phyloP scores from a whole-genome alignment of 1,140 invertebrate species.

The Megathymus violae region DNA sequence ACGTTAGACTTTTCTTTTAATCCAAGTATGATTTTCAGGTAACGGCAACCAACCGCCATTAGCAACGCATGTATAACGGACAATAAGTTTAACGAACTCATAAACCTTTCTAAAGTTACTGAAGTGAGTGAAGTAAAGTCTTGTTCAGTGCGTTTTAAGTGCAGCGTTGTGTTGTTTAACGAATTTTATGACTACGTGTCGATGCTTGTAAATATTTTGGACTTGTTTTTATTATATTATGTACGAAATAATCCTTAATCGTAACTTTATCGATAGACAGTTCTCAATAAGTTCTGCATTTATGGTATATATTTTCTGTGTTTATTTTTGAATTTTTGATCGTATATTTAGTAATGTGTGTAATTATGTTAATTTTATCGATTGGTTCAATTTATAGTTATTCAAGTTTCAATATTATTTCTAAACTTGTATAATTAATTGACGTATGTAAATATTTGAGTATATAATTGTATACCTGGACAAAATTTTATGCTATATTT shows the following conservation, averaged over 20 bases:
- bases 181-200: conserved; percentile 16
- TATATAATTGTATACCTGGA: too few relatives aligned
- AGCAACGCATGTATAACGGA: conserved; percentile 70
- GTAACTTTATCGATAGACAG: background rate
- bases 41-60: conserved; percentile 64
- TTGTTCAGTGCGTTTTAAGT: conserved; percentile 7
- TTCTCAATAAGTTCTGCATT: conserved; percentile 12
- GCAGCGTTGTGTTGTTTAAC: too few relatives aligned
- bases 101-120: conserved; percentile 5
- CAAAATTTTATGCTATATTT: too few relatives aligned
- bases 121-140: conserved; percentile 10
- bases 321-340: too few relatives aligned
- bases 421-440: too few relatives aligned
- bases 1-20: conserved; percentile 15
- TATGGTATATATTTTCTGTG: background rate
- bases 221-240: conserved; percentile 11
- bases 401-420: too few relatives aligned
- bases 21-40: conserved; percentile 54
- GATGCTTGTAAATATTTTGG: conserved; percentile 12
- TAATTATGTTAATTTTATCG: too few relatives aligned
- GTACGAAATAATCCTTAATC: too few relatives aligned
- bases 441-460: too few relatives aligned
- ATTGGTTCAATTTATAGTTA: too few relatives aligned
- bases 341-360: too few relatives aligned
- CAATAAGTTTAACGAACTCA: conserved; percentile 1